Evolutionary conservation across 2,888 invertebrate genomes (phyloP).

Genomic region (Lordiphosa fenestrarum): DNA sequence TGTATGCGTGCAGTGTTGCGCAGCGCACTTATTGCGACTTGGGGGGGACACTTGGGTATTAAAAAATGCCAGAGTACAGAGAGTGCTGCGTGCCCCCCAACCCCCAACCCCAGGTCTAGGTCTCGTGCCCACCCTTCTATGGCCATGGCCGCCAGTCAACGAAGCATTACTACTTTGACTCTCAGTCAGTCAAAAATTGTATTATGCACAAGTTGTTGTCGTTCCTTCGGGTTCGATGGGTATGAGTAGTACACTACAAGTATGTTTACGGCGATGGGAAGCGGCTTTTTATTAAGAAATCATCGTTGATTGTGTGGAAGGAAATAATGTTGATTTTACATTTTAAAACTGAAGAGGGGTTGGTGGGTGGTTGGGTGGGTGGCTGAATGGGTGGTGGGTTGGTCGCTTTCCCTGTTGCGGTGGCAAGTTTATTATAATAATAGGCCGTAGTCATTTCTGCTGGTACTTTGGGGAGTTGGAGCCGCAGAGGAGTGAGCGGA

Average conservation of each 20-base stretch:
- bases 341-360: conserved; percentile 43
- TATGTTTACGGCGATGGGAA: conserved; percentile 3
- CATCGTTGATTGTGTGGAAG: conserved; percentile 74
- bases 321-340: conserved; percentile 71
- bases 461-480: conserved; percentile 44
- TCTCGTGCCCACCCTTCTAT: conserved; percentile 23
- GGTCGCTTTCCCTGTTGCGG: conserved; percentile 27
- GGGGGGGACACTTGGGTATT: conserved; percentile 70
- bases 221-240: conserved; percentile 17
- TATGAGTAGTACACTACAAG: conserved; percentile 26
- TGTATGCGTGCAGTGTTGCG: conserved; percentile 70
- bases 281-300: conserved; percentile 70
- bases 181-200: conserved; percentile 62
- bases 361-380: conserved; percentile 18
- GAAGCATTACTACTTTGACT: conserved; percentile 64
- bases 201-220: conserved; percentile 58
- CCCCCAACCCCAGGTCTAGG: conserved; percentile 13
- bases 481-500: conserved; percentile 3
- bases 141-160: conserved; percentile 48
- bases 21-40: conserved; percentile 66
- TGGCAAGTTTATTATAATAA: conserved; percentile 64
- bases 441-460: conserved; percentile 52
- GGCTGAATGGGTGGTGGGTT: conserved; percentile 8
- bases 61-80: conserved; percentile 63
- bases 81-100: conserved; percentile 14